Conservation (phyloP, 23 tunicate genomes). For the Halocynthia aurantium region DNA sequence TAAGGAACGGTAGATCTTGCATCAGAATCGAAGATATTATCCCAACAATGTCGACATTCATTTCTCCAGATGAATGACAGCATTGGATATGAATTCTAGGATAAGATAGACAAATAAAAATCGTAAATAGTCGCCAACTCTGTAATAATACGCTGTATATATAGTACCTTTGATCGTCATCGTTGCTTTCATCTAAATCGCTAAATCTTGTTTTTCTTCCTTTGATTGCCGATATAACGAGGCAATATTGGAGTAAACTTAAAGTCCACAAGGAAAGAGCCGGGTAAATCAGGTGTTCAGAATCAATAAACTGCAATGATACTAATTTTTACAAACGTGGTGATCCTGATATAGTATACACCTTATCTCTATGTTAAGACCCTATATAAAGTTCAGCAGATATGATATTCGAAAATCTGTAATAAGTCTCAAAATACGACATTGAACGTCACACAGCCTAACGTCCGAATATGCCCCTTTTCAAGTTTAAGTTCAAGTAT, state of each 20-base stretch:
- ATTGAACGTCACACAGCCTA: too few relatives aligned
- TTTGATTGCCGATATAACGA: conserved; percentile 55
- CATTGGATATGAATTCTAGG: not conserved
- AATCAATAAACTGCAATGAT: conserved; percentile 29
- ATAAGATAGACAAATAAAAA: too few relatives aligned
- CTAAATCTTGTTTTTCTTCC: conserved; percentile 40
- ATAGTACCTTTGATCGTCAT: not conserved
- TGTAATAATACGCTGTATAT: not conserved
- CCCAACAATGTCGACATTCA: conserved; percentile 63
- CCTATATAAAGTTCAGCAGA: too few relatives aligned
- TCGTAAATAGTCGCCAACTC: not conserved
- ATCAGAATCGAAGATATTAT: conserved; percentile 68
- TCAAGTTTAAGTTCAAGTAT: too few relatives aligned
- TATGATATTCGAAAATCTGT: too few relatives aligned
- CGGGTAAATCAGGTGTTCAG: conserved; percentile 54
- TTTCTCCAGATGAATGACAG: not conserved
- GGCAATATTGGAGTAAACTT: conserved; percentile 58
- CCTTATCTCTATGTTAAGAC: too few relatives aligned
- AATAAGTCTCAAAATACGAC: too few relatives aligned
- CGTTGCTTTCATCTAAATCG: conserved; percentile 24
- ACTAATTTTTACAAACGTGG: too few relatives aligned
- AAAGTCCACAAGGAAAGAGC: conserved; percentile 40
- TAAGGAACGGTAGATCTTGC: conserved; percentile 87
- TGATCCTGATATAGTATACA: too few relatives aligned
- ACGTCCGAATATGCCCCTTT: too few relatives aligned